Conservation (phyloP, 2,113 vertebrate genomes). For the Cepphus grylle region DNA sequence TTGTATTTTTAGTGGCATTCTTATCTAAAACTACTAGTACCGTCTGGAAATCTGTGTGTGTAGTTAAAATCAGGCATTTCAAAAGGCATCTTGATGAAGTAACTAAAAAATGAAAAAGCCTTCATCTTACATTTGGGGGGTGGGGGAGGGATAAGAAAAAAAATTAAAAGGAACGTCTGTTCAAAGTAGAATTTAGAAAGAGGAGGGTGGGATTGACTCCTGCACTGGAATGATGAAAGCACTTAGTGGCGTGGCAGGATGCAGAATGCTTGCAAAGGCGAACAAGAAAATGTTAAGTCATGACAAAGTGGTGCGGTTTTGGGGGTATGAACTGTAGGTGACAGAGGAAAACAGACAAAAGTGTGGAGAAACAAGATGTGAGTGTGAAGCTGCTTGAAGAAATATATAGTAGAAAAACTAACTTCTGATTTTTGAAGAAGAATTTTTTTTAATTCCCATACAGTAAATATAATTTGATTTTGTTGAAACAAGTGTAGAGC, state of each 20-base stretch:
- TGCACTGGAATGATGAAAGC: neutral
- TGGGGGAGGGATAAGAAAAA: neutral
- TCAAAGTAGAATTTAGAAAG: neutral
- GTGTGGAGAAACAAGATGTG: neutral
- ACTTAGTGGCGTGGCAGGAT: neutral
- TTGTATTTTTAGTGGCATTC: neutral
- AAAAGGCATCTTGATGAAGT: neutral
- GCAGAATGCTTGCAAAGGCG: neutral
- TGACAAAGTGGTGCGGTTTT: neutral
- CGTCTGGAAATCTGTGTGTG: neutral
- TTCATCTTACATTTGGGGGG: neutral
- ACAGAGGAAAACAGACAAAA: neutral
- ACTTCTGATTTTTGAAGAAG: neutral
- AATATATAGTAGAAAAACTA: neutral
- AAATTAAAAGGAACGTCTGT: neutral
- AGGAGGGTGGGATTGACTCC: neutral
- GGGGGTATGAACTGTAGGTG: neutral
- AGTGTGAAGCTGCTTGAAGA: neutral
- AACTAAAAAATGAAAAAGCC: neutral
- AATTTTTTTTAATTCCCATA: neutral
- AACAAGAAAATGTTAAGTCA: neutral
- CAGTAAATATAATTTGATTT: neutral
- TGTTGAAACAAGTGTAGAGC: neutral
- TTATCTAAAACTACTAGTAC: neutral
- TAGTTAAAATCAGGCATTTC: neutral